phyloP scores from a whole-genome alignment of 1,140 invertebrate species.

The Tetramorium simillimum region DNA sequence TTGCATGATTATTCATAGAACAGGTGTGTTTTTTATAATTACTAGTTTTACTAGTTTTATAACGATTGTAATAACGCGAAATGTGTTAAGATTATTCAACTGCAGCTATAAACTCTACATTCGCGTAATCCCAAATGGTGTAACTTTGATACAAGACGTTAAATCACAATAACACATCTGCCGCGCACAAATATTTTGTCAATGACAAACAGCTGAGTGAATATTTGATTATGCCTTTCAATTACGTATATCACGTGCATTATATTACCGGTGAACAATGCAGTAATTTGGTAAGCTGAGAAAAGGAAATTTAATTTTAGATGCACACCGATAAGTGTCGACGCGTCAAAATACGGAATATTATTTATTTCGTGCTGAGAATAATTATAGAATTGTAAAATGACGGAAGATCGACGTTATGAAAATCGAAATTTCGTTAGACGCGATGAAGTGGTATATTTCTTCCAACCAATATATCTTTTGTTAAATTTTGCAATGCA shows the following conservation, averaged over 20 bases:
- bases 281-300: neutral
- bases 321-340: neutral
- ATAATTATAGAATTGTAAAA: conserved; percentile 1
- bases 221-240: conserved; percentile 17
- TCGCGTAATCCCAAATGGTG: neutral
- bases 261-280: neutral
- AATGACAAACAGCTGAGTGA: neutral
- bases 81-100: neutral
- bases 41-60: neutral
- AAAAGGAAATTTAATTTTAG: neutral
- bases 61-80: neutral
- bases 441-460: neutral
- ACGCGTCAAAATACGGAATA: neutral
- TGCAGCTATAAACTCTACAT: neutral
- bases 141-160: neutral
- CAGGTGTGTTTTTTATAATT: neutral
- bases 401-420: neutral
- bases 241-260: neutral
- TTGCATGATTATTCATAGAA: neutral
- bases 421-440: neutral
- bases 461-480: neutral
- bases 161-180: neutral
- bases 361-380: neutral
- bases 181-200: conserved; percentile 17
- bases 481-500: neutral